Evolutionary conservation across 1,140 invertebrate species (phyloP), one percentile per base, ranked within the genome.

Genomic region (Drosophila albomicans): DNA sequence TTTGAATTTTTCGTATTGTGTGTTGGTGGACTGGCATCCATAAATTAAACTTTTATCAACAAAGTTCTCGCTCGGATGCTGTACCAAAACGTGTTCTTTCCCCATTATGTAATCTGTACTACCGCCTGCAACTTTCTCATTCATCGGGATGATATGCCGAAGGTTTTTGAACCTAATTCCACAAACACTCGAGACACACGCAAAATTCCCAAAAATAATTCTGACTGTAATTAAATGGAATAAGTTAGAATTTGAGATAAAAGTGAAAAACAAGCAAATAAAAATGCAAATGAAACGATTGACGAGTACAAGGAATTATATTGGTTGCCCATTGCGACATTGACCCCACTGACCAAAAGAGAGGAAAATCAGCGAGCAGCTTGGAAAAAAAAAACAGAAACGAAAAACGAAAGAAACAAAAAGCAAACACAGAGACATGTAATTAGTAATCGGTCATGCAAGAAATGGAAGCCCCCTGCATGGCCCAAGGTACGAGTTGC

Each of bases 381-480:
- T 20, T 25, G 20, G 20, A 25, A 25, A 25, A 25, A 3, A 25
- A 25, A 25, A 25, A 25, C 20, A 25, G 3, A 25, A 25, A 25
- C 20, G 32, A 41, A 41, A 38, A 66, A 11, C 49, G 38, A 57
- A 66, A 57, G 32, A 79, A 82, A 68, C 45, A 64, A 75, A 67
- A 63, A 73, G 65, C 45, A 66, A 64, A 58, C 46, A 57, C 62
- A 66, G 61, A 73, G 66, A 56, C 71, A 88, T 90, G 88, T 84
- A 92, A 92, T 91, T 84, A 84, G 88, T 70, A 86, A 79, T 86
- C 84, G 79, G 75, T 92, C 87, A 92, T 91, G 91, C 87, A 89
- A 91, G 82, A 91, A 90, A 91, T 84, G 84, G 78, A 76, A 76
- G 69, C 77, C 70, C 62, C 71, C 62, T 38, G 25, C 59, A 30